Base-by-base conservation (phyloP, 2,888 invertebrate genomes). In the Bhutanitis thaidina region DNA sequence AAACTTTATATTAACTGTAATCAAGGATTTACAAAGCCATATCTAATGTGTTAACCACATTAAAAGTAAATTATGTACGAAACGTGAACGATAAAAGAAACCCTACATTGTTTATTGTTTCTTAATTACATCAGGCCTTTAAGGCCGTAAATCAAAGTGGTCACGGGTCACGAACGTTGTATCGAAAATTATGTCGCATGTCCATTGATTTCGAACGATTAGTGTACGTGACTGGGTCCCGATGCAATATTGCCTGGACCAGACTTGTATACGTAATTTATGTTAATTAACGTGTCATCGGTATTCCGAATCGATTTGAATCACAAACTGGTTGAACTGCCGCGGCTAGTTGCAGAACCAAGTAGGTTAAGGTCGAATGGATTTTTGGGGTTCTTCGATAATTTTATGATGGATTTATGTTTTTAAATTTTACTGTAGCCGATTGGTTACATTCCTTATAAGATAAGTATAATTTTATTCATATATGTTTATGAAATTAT, bases 351-450 rank as follows among this genome's bases (percentile, higher is more conserved):
- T 53, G 38, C 50, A 32, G 36, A 41, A 49, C 48, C 41, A 63
- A 60, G 49, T 61, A 50, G 66, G 67, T 62, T 61, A 66, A 66
- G 65, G 65, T 59, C 58, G 50, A 14, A 48, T 47, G 43, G 47
- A 47, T 52, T 37, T 43, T 43, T 34, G 20, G 44, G 34, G 44
- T 37, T 41, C 15, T 9, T 14, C 37, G 41, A 20, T 30, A 36
- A 37, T 30, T 25, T 29, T n/a, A n/a, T n/a, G n/a, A 43, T 36
- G 29, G 36, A 49, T 20, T 20, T n/a, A n/a, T n/a, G n/a, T 20
- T 20, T 20, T 20, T 20, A 20, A 4, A 20, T 5, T 20, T 20
- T 20, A 20, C 20, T 20, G 20, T 2, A 2, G 20, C 20, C 5
- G 3, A 20, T 20, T 20, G 20, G 3, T 20, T 20, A 5, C 5